These are phyloP conservation scores for Myathropa florea DNA, from an alignment of 2,888 invertebrate genomes.

Conservation along the genomic window DNA sequence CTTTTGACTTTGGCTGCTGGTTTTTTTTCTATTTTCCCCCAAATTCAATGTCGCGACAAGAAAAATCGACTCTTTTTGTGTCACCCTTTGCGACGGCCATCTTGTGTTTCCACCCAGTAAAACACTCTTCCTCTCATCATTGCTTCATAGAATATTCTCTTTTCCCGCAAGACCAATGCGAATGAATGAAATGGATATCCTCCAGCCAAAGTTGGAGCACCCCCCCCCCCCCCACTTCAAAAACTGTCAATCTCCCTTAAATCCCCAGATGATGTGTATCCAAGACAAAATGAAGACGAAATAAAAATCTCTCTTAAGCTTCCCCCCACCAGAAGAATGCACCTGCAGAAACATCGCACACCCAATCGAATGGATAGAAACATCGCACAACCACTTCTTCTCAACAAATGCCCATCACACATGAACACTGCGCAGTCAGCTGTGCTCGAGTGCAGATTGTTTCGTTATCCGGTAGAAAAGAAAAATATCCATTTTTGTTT, in stretches of 20 bases:
- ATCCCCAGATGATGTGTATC: background rate
- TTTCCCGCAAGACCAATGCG: background rate
- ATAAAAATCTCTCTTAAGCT: background rate
- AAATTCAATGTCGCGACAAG: too few species aligned
- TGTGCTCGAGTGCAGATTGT: constrained; percentile 56
- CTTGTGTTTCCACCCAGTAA: background rate
- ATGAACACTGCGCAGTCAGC: constrained; percentile 67
- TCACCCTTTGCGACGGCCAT: background rate
- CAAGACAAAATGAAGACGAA: background rate
- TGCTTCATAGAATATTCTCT: background rate
- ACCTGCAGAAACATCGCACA: background rate
- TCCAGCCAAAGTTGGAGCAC: background rate
- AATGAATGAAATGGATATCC: background rate
- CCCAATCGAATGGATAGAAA: background rate
- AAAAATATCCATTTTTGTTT: background rate
- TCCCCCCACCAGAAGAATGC: background rate
- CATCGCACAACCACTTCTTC: constrained; percentile 46
- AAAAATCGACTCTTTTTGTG: background rate
- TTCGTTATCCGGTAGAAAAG: background rate
- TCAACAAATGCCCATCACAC: constrained; percentile 25
- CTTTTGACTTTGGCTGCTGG: too few species aligned
- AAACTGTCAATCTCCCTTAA: background rate
- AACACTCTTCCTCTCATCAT: background rate
- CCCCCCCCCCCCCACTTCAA: background rate
- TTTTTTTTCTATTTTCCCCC: background rate